A percentile compares a stretch with the other conserved stretches of the same genome.
Evolutionary conservation across 2,797 vertebrate species (phyloP).

Genomic region (Neostethus bicornis): DNA sequence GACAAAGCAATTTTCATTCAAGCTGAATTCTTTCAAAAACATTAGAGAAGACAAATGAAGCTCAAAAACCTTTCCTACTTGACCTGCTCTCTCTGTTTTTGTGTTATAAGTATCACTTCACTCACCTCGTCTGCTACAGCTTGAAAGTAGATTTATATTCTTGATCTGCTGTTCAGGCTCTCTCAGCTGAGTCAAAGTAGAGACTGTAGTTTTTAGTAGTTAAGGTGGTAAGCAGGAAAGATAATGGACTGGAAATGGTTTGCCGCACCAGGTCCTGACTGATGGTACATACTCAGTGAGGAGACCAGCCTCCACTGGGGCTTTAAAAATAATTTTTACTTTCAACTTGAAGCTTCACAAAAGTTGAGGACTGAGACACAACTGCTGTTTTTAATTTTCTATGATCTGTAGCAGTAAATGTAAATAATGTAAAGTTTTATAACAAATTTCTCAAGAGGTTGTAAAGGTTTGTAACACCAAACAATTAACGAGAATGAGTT

Average conservation of each 20-base stretch:
- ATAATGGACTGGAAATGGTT: slow-evolving; percentile 63
- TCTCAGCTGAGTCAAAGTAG: slow-evolving; percentile 59
- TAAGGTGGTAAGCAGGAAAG: slow-evolving; percentile 51
- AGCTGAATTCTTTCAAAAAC: slow-evolving; percentile 26
- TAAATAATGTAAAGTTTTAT: neutral
- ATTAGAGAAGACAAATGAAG: slow-evolving; percentile 38
- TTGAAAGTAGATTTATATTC: slow-evolving; percentile 67
- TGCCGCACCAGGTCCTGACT: slow-evolving; percentile 58
- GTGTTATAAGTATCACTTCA: slow-evolving; percentile 60
- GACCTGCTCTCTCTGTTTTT: slow-evolving; percentile 46
- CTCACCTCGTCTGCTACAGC: slow-evolving; percentile 59
- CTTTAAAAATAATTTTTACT: slow-evolving; percentile 32
- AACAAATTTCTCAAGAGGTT: neutral
- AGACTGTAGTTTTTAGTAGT: slow-evolving; percentile 47
- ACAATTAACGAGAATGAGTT: neutral
- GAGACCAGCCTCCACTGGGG: slow-evolving; percentile 38
- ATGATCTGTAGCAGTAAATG: slow-evolving; percentile 1
- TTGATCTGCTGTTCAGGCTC: slow-evolving; percentile 56
- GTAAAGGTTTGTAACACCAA: neutral
- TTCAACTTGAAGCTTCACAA: slow-evolving; percentile 26
- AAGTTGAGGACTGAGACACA: slow-evolving; percentile 31
- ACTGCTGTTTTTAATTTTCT: slow-evolving; percentile 3
- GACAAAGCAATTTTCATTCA: slow-evolving; percentile 17
- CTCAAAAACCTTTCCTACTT: slow-evolving; percentile 25
- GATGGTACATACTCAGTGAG: slow-evolving; percentile 46